A percentile compares a stretch with the other conserved stretches of the same genome.
phyloP scores from a whole-genome alignment of 35 echinoderm and acorn worm genomes.

The Hemicentrotus pulcherrimus region DNA sequence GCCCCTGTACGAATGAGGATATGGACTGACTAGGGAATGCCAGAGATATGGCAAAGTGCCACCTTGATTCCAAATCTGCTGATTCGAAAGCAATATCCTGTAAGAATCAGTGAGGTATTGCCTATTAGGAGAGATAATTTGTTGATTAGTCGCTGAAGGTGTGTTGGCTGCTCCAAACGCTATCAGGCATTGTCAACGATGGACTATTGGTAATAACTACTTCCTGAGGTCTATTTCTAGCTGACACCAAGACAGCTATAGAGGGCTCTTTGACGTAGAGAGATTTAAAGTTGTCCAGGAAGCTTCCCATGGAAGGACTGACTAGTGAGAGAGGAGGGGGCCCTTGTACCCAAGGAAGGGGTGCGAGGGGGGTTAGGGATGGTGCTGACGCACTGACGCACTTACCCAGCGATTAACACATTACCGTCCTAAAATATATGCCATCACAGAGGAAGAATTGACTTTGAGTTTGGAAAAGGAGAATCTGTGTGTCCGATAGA shows the following conservation, averaged over 20 bases:
- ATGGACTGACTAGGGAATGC: not conserved
- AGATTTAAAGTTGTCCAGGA: slow-evolving; percentile 1
- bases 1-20: too few relatives aligned
- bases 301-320: slow-evolving; percentile 29
- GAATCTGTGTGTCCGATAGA: not conserved
- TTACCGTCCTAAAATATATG: not conserved
- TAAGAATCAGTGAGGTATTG: not conserved
- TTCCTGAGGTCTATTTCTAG: slow-evolving; percentile 28
- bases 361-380: not conserved
- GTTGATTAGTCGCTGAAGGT: not conserved
- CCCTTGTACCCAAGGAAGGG: not conserved
- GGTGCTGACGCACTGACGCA: slow-evolving; percentile 16
- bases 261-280: not conserved
- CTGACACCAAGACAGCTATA: not conserved
- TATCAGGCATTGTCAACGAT: not conserved
- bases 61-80: not conserved
- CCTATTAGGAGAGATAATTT: not conserved
- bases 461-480: slow-evolving; percentile 19
- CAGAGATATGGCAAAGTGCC: not conserved
- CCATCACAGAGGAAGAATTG: not conserved
- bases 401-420: slow-evolving; percentile 26
- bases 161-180: not conserved
- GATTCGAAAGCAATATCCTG: not conserved
- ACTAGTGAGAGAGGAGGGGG: slow-evolving; percentile 7
- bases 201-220: slow-evolving; percentile 1